A percentile compares a stretch with the other conserved stretches of the same genome.
phyloP scores from a whole-genome alignment of 2,113 vertebrate genomes.

The Passer montanus region DNA sequence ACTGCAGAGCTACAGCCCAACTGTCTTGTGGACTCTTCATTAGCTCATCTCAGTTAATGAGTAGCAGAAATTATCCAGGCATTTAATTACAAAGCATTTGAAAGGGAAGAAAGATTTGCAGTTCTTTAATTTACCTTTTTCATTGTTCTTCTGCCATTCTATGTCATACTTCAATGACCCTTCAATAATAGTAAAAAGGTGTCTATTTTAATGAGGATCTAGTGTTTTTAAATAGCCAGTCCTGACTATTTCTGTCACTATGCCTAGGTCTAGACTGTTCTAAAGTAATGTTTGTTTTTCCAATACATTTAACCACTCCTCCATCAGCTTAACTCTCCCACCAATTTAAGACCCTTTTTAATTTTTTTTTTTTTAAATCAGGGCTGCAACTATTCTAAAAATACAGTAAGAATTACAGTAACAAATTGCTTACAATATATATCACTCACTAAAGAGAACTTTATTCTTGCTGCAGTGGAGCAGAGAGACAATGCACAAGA shows the following conservation, averaged over 20 bases:
- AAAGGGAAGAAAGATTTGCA: neutral
- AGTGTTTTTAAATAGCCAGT: neutral
- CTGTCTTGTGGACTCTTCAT: neutral
- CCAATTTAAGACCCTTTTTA: neutral
- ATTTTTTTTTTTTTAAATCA: neutral
- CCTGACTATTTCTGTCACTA: neutral
- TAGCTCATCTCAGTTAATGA: neutral
- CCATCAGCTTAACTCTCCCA: neutral
- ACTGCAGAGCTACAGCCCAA: neutral
- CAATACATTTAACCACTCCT: neutral
- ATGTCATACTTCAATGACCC: slow-evolving; percentile 28
- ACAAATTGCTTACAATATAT: neutral
- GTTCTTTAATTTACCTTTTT: neutral
- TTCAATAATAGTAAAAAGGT: neutral
- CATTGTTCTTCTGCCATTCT: neutral
- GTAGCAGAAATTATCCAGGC: neutral
- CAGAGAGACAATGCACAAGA: neutral
- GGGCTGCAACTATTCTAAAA: neutral
- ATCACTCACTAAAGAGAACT: neutral
- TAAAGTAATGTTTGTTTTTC: neutral
- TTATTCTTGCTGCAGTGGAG: neutral
- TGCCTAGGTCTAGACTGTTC: neutral
- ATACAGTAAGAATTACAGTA: neutral
- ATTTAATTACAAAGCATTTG: neutral
- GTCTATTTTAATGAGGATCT: slow-evolving; percentile 6